Evolutionary conservation across 2,888 invertebrate species (phyloP), one percentile per base, ranked within the genome.

Genomic region (Melanophora roralis): DNA sequence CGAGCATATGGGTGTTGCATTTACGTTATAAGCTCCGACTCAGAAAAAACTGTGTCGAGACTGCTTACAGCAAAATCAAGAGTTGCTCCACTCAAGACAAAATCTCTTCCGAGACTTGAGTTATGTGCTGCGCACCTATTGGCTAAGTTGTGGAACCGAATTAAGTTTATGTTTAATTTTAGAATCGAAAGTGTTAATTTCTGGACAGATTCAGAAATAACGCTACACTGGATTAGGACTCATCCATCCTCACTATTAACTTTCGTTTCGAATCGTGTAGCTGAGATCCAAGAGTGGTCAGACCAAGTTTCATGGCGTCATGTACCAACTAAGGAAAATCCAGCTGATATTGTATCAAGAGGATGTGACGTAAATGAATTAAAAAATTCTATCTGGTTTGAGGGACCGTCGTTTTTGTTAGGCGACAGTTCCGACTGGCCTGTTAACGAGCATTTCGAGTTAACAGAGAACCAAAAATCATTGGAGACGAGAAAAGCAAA

Each of bases 51-150:
- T 14, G 6, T 5, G 6, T 27, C 6, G 27, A 27, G 27, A 27
- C 6, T 27, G 6, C 6, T 5, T 27, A 27, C 27, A 27, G 6
- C 27, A 27, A 27, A 27, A 27, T 6, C 27, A 5, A 81, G 60
- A 47, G 69, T 81, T 5, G 68, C 68, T 40, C 76, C 73, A 23
- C 62, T 77, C 14, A 81, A 78, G 21, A 75, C 60, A 16, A 71
- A 21, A n/a, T 49, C 23, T 49, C 49, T 49, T 23, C 23, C 23
- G n/a, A 21, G 23, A 49, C 49, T 27, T 71, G 23, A 27, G 27
- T 27, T 27, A 6, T 3, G 27, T 27, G 27, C 27, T 5, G 27
- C 27, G 6, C 27, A 27, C 27, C 27, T 27, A 27, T 27, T 27
- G 6, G 27, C 27, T 5, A 27, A 27, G 27, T 6, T 27, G 27